These are phyloP conservation scores for Listrodromus nycthemerus DNA, from an alignment of 2,888 invertebrate species.

Conservation along the genomic window DNA sequence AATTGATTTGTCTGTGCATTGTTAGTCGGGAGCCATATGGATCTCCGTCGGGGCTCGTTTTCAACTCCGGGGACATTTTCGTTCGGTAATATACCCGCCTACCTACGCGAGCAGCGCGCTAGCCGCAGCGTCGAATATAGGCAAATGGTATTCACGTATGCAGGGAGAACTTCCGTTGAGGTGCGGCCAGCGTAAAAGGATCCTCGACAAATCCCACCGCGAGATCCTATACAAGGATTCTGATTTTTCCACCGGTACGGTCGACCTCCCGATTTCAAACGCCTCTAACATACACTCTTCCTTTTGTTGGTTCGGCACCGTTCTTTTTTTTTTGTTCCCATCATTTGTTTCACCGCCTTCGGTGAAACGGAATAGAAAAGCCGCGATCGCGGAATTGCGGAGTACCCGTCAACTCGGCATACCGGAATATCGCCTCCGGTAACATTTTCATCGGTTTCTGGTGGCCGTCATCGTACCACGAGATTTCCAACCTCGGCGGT, in stretches of 20 bases:
- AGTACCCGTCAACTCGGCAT: slow-evolving; percentile 36
- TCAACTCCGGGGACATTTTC: slow-evolving; percentile 4
- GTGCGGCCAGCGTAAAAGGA: slow-evolving; percentile 50
- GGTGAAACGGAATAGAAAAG: neutral
- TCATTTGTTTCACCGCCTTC: neutral
- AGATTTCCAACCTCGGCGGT: slow-evolving; percentile 8
- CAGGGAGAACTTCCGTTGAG: slow-evolving; percentile 43
- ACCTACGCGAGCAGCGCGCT: neutral
- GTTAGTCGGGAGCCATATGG: neutral
- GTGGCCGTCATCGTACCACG: slow-evolving; percentile 13
- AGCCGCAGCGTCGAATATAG: slow-evolving; percentile 31
- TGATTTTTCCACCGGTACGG: slow-evolving; percentile 24
- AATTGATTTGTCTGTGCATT: slow-evolving; percentile 38
- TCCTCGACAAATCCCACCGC: slow-evolving; percentile 14
- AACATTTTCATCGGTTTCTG: slow-evolving; percentile 37
- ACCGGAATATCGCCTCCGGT: slow-evolving; percentile 36
- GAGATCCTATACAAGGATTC: slow-evolving; percentile 6
- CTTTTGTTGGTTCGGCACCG: slow-evolving; percentile 16
- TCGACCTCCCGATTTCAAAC: slow-evolving; percentile 34
- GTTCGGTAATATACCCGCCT: slow-evolving; percentile 11
- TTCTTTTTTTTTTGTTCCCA: slow-evolving; percentile 5
- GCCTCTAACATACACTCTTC: neutral
- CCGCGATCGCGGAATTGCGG: slow-evolving; percentile 24
- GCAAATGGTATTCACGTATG: slow-evolving; percentile 57
- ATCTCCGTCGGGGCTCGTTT: slow-evolving; percentile 16